Base-by-base conservation (phyloP, 2,888 invertebrate genomes). In the Leucophora obtusa region DNA sequence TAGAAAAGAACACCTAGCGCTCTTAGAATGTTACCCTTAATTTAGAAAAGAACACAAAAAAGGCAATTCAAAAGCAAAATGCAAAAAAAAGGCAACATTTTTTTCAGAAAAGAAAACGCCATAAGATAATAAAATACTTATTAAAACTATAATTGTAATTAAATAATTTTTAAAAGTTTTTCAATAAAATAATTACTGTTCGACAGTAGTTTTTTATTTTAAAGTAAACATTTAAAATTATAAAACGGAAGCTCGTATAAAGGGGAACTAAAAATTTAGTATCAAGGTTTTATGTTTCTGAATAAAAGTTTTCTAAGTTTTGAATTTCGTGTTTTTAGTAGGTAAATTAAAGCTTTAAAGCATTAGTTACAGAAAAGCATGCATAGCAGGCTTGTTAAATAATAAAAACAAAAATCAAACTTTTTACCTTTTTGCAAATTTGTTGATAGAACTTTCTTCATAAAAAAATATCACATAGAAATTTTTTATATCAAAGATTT, bases 371-470 rank as follows among this genome's bases (percentile, higher is more conserved):
- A 71, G 54, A 24, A 73, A 78, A 78, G 81, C 81, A 78, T 81
- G 81, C 77, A 81, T 70, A 74, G 81, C 78, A 69, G 78, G 73
- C 81, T 78, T 70, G 15, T n/a, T n/a, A 47, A 4, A 47, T 47
- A 5, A 11, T 38, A 11, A 11, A 38, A 3, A 66, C 21, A 47
- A 4, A 28, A 28, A 28, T 28, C 28, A 6, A 28, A 6, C 6
- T 24, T 47, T 50, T 50, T 62, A 24, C 47, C 15, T 18, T 43
- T 43, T 43, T 1, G 11, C 7, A 33, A 14, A 14, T 17, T 59
- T 35, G 24, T 43, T 47, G 11, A 14, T 18, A 38, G 7, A 33
- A 28, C 2, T n/a, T 56, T 24, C 28, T 15, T 24, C 47, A 65
- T n/a, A 53, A 80, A 63, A 63, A 72, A 35, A 66, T 77, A 81